phyloP scores from a whole-genome alignment of 2,797 vertebrate species.

The Eospalax fontanierii region DNA sequence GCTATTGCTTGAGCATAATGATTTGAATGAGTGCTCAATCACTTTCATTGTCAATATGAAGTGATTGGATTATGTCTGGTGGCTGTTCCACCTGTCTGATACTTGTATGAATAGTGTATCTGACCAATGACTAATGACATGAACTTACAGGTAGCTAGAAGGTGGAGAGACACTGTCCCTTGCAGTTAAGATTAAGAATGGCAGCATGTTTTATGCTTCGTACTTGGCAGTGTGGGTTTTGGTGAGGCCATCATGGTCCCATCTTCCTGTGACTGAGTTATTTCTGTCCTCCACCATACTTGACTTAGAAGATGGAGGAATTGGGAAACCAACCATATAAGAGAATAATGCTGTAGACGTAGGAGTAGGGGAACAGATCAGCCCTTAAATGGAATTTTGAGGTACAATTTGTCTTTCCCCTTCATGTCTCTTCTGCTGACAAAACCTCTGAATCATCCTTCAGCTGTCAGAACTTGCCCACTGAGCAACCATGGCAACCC shows the following conservation, averaged over 20 bases:
- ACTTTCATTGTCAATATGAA: constrained; percentile 29
- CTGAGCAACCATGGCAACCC: neutral
- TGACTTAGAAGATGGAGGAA: neutral
- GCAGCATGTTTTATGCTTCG: neutral
- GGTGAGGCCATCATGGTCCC: neutral
- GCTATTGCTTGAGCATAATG: neutral
- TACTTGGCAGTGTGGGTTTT: neutral
- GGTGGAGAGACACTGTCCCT: neutral
- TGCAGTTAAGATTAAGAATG: neutral
- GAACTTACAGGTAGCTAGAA: neutral
- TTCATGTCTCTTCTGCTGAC: neutral
- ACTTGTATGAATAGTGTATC: neutral
- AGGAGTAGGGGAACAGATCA: neutral
- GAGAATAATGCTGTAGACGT: constrained; percentile 11
- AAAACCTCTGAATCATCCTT: constrained; percentile 21
- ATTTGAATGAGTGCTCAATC: constrained; percentile 16
- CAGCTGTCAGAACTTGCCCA: neutral
- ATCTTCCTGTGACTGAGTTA: neutral
- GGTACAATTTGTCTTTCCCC: neutral
- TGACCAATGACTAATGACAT: neutral
- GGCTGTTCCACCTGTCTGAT: neutral
- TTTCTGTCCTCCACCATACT: neutral
- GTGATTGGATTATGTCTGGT: constrained; percentile 20
- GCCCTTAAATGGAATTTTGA: constrained; percentile 32
- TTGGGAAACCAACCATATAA: neutral